Base-by-base conservation (phyloP, 2,888 invertebrate species). In the Pristionchus japonicus region DNA sequence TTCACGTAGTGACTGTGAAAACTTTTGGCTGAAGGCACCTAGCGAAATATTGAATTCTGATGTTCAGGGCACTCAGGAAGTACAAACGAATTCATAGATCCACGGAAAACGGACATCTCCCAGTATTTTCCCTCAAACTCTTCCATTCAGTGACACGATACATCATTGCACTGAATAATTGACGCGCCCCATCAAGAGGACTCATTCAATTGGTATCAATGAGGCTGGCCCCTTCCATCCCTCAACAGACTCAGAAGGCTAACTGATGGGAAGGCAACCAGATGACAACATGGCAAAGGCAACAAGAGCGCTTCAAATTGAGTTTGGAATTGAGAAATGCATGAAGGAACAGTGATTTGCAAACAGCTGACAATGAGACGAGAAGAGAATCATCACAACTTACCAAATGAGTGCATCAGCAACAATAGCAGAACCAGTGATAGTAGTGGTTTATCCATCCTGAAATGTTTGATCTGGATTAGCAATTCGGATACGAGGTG, bases 391-490 rank as follows among this genome's bases (percentile, higher is more conserved):
- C 0, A 85, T 37, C 0, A 57, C 17, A 64, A 43, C 64, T 64
- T n/a, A 85, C 85, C 85, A 17, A 85, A 85, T 40, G 85, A 85
- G 27, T 85, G 85, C 40, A 85, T 40, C n/a, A 85, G 40, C 15
- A 85, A 37, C 7, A 85, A 20, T 3, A 85, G 85, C 1, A 85
- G 85, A 40, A 64, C 20, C 34, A 64, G 34, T 3, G 85, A 85
- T n/a, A 64, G 11, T 27, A 64, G 82, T 1, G 82, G 49, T 34
- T 49, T 83, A 15, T 83, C 82, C 82, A 83, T 52, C 3, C 37
- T 40, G 77, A n/a, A 37, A 77, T 43, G n/a, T n/a, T n/a, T n/a
- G n/a, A n/a, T n/a, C n/a, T n/a, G n/a, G n/a, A n/a, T n/a, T n/a
- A n/a, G n/a, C n/a, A n/a, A n/a, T n/a, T n/a, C n/a, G n/a, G n/a